A percentile compares a stretch with the other conserved stretches of the same genome.
Conservation (phyloP, 2,888 invertebrate genomes). For the Lycaena phlaeas region DNA sequence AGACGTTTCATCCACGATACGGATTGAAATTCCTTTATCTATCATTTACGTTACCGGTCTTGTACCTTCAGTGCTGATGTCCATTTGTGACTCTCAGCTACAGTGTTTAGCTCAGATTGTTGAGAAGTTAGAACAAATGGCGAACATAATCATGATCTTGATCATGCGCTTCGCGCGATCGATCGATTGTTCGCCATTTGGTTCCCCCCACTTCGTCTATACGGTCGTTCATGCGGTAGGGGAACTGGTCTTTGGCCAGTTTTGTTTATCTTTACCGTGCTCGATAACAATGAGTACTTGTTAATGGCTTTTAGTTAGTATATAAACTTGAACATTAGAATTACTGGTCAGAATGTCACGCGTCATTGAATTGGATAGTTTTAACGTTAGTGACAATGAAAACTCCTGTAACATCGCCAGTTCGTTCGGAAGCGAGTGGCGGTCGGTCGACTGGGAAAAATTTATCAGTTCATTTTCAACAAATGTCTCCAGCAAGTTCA, state of each 20-base stretch:
- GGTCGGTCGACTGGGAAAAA: constrained; percentile 9
- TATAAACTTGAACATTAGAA: background rate
- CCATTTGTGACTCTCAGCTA: too few species aligned
- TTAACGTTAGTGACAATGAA: background rate
- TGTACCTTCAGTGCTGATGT: too few species aligned
- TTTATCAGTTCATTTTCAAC: constrained; percentile 12
- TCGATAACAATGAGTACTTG: too few species aligned
- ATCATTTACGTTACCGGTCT: too few species aligned
- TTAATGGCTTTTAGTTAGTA: background rate
- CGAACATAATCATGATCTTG: background rate
- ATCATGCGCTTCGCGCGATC: background rate
- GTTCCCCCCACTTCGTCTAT: background rate
- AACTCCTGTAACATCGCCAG: constrained; percentile 3
- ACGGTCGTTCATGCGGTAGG: background rate
- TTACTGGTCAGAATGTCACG: background rate
- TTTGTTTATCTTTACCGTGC: background rate
- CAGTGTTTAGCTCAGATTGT: too few species aligned
- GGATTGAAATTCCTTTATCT: too few species aligned
- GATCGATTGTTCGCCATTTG: background rate
- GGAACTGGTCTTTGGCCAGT: background rate
- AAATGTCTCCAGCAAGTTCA: background rate
- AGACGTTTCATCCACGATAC: too few species aligned
- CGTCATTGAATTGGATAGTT: background rate
- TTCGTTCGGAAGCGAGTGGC: background rate
- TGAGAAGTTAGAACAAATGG: too few species aligned